Conservation (phyloP, 2,113 vertebrate genomes). For the Nematolebias whitei region DNA sequence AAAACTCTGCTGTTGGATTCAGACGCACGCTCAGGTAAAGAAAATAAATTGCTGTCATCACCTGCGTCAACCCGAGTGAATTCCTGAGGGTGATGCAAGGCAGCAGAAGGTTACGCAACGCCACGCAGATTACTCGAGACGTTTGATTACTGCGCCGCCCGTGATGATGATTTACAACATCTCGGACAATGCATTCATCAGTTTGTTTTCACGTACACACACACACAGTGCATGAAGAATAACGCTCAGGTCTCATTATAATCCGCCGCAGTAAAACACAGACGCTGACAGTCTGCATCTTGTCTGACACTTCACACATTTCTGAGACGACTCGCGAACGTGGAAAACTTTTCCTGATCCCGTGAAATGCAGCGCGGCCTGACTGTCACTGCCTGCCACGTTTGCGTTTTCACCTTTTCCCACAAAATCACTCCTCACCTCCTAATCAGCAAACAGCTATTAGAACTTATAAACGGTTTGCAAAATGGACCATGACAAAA, state of each 20-base stretch:
- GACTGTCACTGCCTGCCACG: background rate
- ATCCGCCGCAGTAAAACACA: background rate
- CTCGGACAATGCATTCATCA: constrained; percentile 13
- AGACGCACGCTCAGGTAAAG: too few species aligned
- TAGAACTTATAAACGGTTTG: constrained; percentile 39
- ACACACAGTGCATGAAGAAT: background rate
- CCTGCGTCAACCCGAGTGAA: background rate
- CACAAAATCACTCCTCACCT: constrained; percentile 14
- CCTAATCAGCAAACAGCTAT: constrained; percentile 32
- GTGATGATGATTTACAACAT: constrained; percentile 16
- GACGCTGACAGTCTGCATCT: background rate
- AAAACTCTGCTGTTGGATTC: background rate
- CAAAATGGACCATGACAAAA: constrained; percentile 27
- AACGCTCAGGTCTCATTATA: background rate
- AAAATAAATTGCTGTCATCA: constrained; percentile 2
- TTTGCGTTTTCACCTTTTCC: constrained; percentile 2
- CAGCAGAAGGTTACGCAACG: constrained; percentile 19
- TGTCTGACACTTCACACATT: background rate
- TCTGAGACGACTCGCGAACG: background rate
- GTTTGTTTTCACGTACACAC: constrained; percentile 6
- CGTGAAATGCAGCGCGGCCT: background rate
- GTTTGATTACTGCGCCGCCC: constrained; percentile 30
- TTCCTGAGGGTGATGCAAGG: background rate
- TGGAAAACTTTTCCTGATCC: background rate
- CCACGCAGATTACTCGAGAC: constrained; percentile 31